Evolutionary conservation across 1,140 invertebrate genomes (phyloP).

Genomic region (Ganaspis sp.): DNA sequence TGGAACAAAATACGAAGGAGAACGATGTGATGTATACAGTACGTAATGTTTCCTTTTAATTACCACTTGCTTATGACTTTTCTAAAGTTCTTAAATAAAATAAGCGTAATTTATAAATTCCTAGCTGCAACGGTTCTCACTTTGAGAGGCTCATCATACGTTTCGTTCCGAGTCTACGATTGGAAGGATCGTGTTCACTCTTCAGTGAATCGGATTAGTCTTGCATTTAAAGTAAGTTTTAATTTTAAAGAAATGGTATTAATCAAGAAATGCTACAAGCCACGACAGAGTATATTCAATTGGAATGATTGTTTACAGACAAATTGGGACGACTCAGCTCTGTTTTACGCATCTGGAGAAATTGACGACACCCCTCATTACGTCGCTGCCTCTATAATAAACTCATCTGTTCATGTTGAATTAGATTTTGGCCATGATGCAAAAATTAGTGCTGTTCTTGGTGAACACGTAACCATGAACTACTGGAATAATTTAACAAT

Average conservation of each 20-base stretch:
- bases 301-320: constrained; percentile 77
- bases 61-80: not conserved
- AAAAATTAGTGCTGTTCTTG: constrained; percentile 80
- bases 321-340: constrained; percentile 89
- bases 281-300: constrained; percentile 8
- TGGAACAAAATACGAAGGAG: constrained; percentile 92
- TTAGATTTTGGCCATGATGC: constrained; percentile 89
- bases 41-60: constrained; percentile 69
- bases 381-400: constrained; percentile 87
- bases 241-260: no score
- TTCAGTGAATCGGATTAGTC: constrained; percentile 88
- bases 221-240: constrained; percentile 87
- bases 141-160: constrained; percentile 91
- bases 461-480: constrained; percentile 83
- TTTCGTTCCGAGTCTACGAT: constrained; percentile 94
- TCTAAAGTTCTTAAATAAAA: not conserved
- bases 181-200: constrained; percentile 94
- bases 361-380: constrained; percentile 87
- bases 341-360: constrained; percentile 92
- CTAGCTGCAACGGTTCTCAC: constrained; percentile 91
- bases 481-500: constrained; percentile 95
- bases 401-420: constrained; percentile 86
- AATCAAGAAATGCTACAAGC: no score
- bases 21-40: constrained; percentile 93
- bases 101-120: constrained; percentile 44